These are phyloP conservation scores for Poecile atricapillus DNA, from an alignment of 2,113 vertebrate species.

Conservation along the genomic window DNA sequence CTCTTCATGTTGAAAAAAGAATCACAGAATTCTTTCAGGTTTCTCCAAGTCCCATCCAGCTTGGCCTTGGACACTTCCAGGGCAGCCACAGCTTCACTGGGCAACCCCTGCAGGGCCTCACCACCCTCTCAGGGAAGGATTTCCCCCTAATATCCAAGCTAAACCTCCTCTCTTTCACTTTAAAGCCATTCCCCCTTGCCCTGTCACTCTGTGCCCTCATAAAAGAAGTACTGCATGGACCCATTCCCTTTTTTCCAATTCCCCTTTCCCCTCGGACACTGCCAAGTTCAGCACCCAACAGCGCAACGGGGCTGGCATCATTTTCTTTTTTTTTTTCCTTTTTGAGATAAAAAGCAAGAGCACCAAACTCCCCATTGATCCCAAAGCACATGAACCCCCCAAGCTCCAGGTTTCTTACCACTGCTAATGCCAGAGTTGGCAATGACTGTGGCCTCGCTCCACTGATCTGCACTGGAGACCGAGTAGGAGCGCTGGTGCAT, in stretches of 20 bases:
- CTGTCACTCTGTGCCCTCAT: background rate
- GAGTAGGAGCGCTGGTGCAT: conserved; percentile 97
- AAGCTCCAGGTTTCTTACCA: conserved; percentile 75
- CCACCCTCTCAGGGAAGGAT: background rate
- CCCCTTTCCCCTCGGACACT: background rate
- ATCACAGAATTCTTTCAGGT: background rate
- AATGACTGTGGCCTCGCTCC: conserved; percentile 93
- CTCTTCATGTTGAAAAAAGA: background rate
- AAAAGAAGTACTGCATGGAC: background rate
- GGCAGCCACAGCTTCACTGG: background rate
- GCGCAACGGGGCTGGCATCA: accelerated
- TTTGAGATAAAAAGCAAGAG: background rate
- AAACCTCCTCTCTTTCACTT: background rate
- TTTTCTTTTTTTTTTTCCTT: background rate
- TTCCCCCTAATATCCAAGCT: background rate
- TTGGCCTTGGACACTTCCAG: background rate
- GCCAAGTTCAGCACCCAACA: background rate
- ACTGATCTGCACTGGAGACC: conserved; percentile 97
- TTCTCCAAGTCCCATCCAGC: background rate
- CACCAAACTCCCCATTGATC: background rate
- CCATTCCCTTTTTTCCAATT: background rate
- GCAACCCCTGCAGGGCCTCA: background rate
- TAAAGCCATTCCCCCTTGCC: background rate
- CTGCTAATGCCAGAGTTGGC: conserved; percentile 96
- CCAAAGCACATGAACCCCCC: background rate